A percentile compares a stretch with the other conserved stretches of the same genome.
Conservation (phyloP, 1,140 invertebrate species). For the Heliconius eleuchia region DNA sequence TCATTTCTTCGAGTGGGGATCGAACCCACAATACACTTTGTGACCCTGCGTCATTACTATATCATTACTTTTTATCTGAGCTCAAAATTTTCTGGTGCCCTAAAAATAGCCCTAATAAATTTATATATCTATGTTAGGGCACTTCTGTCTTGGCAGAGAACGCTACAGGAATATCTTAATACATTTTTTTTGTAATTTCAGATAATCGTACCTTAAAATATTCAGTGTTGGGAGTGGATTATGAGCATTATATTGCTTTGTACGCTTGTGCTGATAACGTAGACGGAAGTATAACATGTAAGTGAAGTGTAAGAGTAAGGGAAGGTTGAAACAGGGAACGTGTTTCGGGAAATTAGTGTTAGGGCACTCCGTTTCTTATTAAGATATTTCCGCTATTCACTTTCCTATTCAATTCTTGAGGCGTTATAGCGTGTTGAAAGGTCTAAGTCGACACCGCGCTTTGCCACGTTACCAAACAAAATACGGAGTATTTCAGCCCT, state of each 20-base stretch:
- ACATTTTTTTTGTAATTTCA: constrained; percentile 40
- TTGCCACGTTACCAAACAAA: not conserved
- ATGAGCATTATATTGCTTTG: constrained; percentile 69
- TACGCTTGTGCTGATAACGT: constrained; percentile 64
- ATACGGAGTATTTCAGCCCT: too few relatives aligned
- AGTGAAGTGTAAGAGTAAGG: constrained; percentile 36
- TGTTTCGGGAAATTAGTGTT: not conserved
- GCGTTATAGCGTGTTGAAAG: not conserved
- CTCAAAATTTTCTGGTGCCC: too few relatives aligned
- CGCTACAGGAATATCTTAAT: not conserved
- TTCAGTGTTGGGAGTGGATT: constrained; percentile 64
- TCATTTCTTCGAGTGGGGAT: too few relatives aligned
- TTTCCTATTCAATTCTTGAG: too few relatives aligned
- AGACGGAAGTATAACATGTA: constrained; percentile 66
- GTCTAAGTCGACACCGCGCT: not conserved
- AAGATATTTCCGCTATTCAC: too few relatives aligned
- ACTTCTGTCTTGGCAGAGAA: too few relatives aligned
- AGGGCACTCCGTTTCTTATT: not conserved
- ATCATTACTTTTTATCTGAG: too few relatives aligned
- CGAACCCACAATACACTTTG: too few relatives aligned
- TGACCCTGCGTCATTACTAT: too few relatives aligned
- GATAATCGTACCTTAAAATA: constrained; percentile 68
- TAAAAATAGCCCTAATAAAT: too few relatives aligned
- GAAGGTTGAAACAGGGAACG: too few relatives aligned
- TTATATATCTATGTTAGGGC: too few relatives aligned